Base-by-base conservation (phyloP, 1,140 invertebrate species). In the Lordiphosa mommai region DNA sequence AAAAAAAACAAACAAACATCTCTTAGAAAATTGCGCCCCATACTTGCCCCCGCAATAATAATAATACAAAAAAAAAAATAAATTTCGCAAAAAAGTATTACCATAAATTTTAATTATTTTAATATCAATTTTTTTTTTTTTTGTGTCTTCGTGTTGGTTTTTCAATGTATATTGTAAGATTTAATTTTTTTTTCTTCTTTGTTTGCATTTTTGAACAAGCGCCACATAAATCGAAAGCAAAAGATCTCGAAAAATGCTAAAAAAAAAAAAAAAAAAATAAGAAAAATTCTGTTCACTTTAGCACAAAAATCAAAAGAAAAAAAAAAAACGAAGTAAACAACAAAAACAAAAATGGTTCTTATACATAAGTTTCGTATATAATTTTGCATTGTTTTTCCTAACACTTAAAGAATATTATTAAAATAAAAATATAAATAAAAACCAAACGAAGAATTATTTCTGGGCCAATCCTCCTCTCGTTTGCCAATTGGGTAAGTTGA, bases 311-410 rank as follows among this genome's bases (percentile, higher is more conserved):
- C 53, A 69, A 73, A 73, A 67, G 33, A 27, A 38, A 64, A 32
- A 6, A n/a, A 20, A 65, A 47, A 56, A 48, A 41, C 48, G 37
- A 41, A 57, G 60, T n/a, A 52, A 16, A 57, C 46, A 59, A 55
- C 36, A 44, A 0, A 12, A 59, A 65, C 9, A 58, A 57, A 66
- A 76, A 65, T 55, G 56, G 61, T 77, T 76, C 72, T 72, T 72
- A 77, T 67, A 79, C 27, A 79, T 76, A 76, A 65, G 61, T 70
- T 76, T 79, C 61, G 67, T 72, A 47, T 50, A 72, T 72, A 58
- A 72, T 79, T 79, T 79, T 59, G 64, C 69, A 79, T 79, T 80
- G 70, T 79, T 79, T 27, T 79, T 73, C 69, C 76, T 79, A 79
- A 80, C 64, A 79, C 72, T 44, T 55, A 73, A 65, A 41, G 10